Conservation (phyloP, 2,113 vertebrate species). For the Petromus typicus region DNA sequence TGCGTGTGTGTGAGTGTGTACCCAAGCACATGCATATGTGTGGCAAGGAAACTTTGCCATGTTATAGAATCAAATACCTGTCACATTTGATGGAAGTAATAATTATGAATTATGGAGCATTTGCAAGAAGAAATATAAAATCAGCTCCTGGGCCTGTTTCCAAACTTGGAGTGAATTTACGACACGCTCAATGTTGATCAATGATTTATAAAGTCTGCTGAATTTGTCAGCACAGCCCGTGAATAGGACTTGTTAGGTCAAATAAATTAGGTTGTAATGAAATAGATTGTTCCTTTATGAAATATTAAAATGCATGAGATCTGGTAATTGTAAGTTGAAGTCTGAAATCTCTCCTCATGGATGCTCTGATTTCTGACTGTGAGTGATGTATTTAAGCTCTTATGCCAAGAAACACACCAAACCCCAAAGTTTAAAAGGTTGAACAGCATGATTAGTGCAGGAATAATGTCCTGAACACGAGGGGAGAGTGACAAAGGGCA, state of each 20-base stretch:
- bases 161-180: conserved; percentile 83
- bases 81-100: conserved; percentile 79
- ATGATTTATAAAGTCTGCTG: conserved; percentile 85
- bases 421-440: neutral
- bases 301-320: conserved; percentile 83
- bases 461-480: fast-evolving
- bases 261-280: conserved; percentile 82
- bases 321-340: conserved; percentile 69
- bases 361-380: conserved; percentile 29
- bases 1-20: neutral
- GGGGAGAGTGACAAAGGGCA: fast-evolving
- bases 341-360: conserved; percentile 78
- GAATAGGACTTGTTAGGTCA: conserved; percentile 84
- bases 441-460: fast-evolving
- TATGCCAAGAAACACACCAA: neutral
- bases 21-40: too few species aligned
- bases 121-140: conserved; percentile 81
- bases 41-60: neutral
- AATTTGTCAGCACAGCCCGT: conserved; percentile 73
- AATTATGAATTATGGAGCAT: conserved; percentile 84
- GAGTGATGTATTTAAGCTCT: conserved; percentile 1
- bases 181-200: conserved; percentile 84
- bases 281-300: conserved; percentile 84
- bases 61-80: conserved; percentile 70
- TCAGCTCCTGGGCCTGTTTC: conserved; percentile 79